Evolutionary conservation across 2,888 invertebrate genomes (phyloP).

Genomic region (Scaeva pyrastri): DNA sequence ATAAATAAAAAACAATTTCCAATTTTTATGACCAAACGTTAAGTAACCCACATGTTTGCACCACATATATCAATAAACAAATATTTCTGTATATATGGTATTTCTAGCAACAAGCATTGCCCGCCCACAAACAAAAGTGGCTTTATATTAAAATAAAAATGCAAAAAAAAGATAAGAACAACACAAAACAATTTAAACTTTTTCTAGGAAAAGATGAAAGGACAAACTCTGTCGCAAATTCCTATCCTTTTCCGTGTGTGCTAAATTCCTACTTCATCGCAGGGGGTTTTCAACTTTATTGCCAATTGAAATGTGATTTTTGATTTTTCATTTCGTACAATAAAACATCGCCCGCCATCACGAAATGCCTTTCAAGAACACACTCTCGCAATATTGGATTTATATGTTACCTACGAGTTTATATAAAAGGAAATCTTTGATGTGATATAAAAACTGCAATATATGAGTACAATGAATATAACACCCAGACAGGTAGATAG

Average conservation of each 20-base stretch:
- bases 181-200: background rate
- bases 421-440: background rate
- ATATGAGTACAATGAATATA: background rate
- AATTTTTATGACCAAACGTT: background rate
- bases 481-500: background rate
- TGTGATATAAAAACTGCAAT: conserved; percentile 8
- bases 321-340: conserved; percentile 18
- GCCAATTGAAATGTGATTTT: conserved; percentile 35
- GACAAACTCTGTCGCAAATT: background rate
- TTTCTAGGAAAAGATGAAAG: conserved; percentile 15
- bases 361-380: conserved; percentile 16
- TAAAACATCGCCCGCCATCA: background rate
- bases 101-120: too few relatives aligned
- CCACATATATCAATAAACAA: background rate
- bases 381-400: conserved; percentile 7
- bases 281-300: conserved; percentile 7
- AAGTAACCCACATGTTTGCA: background rate
- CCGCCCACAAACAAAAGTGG: background rate
- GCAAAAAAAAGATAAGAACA: background rate
- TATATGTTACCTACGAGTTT: background rate
- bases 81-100: too few relatives aligned
- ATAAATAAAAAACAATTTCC: background rate
- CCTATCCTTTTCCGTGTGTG: background rate
- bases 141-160: too few relatives aligned
- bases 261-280: conserved; percentile 4